Evolutionary conservation across 2,888 invertebrate genomes (phyloP).

Genomic region (Eurois occulta): DNA sequence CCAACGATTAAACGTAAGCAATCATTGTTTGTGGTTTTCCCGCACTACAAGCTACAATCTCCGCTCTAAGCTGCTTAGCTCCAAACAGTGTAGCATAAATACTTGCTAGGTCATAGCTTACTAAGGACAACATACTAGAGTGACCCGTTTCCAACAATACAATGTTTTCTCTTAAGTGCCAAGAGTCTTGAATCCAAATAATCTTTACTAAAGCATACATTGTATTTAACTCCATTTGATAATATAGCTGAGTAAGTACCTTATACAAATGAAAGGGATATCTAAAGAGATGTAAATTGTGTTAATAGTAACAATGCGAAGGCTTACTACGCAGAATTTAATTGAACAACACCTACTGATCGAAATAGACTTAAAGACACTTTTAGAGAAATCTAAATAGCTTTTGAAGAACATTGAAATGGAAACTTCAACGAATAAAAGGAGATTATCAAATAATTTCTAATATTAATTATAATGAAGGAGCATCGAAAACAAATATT

Average conservation of each 20-base stretch:
- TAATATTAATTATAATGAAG: conserved; percentile 8
- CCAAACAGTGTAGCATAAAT: conserved; percentile 28
- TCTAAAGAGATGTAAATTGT: conserved; percentile 21
- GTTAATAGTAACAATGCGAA: conserved; percentile 31
- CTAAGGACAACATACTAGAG: conserved; percentile 18
- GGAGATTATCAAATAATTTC: conserved; percentile 1
- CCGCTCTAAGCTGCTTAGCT: conserved; percentile 13
- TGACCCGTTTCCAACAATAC: conserved; percentile 26
- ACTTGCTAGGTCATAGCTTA: conserved; percentile 20
- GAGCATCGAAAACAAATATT: conserved; percentile 12
- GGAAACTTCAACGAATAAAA: neutral
- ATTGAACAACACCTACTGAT: conserved; percentile 6
- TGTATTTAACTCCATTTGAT: conserved; percentile 34
- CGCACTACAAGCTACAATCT: conserved; percentile 30
- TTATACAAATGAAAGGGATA: conserved; percentile 24
- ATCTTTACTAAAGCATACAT: conserved; percentile 27
- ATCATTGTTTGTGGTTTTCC: conserved; percentile 47
- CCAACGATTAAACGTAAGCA: conserved; percentile 36
- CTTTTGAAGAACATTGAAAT: conserved; percentile 9
- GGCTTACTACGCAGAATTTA: conserved; percentile 2
- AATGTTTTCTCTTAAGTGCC: conserved; percentile 20
- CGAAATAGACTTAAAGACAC: conserved; percentile 2
- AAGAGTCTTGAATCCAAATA: conserved; percentile 23
- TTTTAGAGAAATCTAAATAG: conserved; percentile 9
- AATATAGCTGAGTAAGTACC: conserved; percentile 1